Conservation (phyloP, 2,888 invertebrate genomes). For the Mythimna vitellina region DNA sequence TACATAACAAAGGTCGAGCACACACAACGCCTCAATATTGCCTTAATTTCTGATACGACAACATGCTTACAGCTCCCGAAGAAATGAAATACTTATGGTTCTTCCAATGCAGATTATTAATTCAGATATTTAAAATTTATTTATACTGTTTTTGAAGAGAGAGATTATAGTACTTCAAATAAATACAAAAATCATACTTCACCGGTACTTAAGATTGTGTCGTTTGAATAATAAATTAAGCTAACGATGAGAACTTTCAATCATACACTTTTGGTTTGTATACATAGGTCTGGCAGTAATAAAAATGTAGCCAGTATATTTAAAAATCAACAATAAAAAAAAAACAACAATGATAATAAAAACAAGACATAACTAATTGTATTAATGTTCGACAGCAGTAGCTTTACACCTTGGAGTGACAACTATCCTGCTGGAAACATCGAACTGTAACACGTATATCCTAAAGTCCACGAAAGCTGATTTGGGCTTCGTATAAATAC, state of each 20-base stretch:
- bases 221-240: slow-evolving; percentile 2
- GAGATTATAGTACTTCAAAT: neutral
- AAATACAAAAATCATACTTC: neutral
- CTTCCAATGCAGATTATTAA: neutral
- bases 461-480: slow-evolving; percentile 37
- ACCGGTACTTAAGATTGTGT: neutral
- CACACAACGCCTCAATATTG: neutral
- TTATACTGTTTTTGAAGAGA: neutral
- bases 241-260: neutral
- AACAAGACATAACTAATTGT: slow-evolving; percentile 8
- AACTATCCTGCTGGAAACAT: slow-evolving; percentile 33
- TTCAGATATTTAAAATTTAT: neutral
- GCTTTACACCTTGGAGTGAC: slow-evolving; percentile 41
- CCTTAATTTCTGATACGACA: neutral
- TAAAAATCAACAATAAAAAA: slow-evolving; percentile 8
- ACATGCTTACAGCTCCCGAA: neutral
- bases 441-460: slow-evolving; percentile 19
- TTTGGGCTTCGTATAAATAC: slow-evolving; percentile 38
- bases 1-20: neutral
- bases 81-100: neutral
- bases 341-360: slow-evolving; percentile 15
- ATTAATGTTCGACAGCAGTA: slow-evolving; percentile 23
- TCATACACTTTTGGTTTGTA: slow-evolving; percentile 3
- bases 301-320: neutral
- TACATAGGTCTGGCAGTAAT: slow-evolving; percentile 8